Conservation (phyloP, 2,113 vertebrate species). For the Tichodroma muraria region DNA sequence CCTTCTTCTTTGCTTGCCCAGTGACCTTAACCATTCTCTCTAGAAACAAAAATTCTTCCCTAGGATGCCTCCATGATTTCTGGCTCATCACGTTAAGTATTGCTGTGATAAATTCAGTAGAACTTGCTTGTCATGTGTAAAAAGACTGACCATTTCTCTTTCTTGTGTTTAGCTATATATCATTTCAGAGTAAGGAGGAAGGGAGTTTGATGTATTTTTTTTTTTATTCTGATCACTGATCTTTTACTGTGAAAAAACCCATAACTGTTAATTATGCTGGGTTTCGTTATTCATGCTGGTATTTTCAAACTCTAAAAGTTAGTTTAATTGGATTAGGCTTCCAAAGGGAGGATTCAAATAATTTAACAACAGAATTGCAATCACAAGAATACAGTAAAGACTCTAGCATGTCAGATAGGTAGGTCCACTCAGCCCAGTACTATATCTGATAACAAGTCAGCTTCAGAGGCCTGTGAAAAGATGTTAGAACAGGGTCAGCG, state of each 20-base stretch:
- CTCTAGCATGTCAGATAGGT: background rate
- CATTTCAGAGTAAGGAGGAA: background rate
- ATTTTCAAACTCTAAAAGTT: background rate
- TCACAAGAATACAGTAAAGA: background rate
- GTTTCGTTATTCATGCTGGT: background rate
- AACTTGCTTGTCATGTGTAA: background rate
- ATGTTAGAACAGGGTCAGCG: background rate
- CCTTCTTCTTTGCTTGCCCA: conserved; percentile 7
- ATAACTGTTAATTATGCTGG: background rate
- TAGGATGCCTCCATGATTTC: background rate
- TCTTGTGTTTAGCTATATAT: background rate
- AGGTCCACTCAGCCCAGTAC: background rate
- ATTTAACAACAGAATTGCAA: background rate
- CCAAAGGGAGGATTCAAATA: background rate
- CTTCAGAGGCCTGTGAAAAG: background rate
- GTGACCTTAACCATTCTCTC: conserved; percentile 7
- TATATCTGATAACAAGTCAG: background rate
- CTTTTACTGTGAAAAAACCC: background rate
- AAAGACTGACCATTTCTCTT: background rate
- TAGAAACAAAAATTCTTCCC: background rate
- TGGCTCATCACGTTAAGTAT: background rate
- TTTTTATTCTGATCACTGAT: background rate
- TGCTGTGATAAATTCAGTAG: background rate
- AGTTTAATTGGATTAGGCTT: background rate
- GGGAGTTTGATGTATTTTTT: background rate